These are phyloP conservation scores for Crotophaga sulcirostris DNA, from an alignment of 2,113 vertebrate species.

Conservation along the genomic window DNA sequence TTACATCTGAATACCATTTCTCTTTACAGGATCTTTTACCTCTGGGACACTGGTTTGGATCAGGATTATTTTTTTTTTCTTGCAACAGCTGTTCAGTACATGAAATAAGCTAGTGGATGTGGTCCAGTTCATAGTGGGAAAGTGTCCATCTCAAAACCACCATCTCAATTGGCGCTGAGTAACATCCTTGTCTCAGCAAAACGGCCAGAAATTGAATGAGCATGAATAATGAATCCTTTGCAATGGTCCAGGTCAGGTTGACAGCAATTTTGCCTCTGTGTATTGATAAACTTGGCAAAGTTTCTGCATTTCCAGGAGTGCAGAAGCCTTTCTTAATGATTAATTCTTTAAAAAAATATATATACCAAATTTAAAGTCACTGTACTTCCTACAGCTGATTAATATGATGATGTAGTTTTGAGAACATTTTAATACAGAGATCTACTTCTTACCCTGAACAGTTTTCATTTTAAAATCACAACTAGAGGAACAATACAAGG, in stretches of 20 bases:
- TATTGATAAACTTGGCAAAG: conserved; percentile 59
- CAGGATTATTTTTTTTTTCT: background rate
- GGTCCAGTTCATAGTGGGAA: conserved; percentile 65
- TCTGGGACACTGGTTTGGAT: conserved; percentile 41
- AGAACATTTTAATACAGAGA: background rate
- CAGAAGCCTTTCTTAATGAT: conserved; percentile 26
- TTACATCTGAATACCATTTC: background rate
- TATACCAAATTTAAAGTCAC: background rate
- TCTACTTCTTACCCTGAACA: background rate
- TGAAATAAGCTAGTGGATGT: conserved; percentile 51
- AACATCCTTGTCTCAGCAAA: conserved; percentile 55
- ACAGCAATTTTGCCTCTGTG: conserved; percentile 40
- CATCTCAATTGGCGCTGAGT: conserved; percentile 38
- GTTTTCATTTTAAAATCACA: background rate
- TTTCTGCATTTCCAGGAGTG: conserved; percentile 1
- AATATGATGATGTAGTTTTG: background rate
- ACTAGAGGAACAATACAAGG: background rate
- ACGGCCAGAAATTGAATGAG: conserved; percentile 44
- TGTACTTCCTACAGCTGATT: background rate
- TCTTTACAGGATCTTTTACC: conserved; percentile 47
- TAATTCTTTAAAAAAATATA: conserved; percentile 16
- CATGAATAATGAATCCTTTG: conserved; percentile 58
- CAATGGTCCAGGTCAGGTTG: conserved; percentile 58
- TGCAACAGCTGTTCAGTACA: conserved; percentile 40
- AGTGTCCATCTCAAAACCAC: conserved; percentile 50